Base-by-base conservation (phyloP, 1,140 invertebrate species). In the Drosophila sp. region DNA sequence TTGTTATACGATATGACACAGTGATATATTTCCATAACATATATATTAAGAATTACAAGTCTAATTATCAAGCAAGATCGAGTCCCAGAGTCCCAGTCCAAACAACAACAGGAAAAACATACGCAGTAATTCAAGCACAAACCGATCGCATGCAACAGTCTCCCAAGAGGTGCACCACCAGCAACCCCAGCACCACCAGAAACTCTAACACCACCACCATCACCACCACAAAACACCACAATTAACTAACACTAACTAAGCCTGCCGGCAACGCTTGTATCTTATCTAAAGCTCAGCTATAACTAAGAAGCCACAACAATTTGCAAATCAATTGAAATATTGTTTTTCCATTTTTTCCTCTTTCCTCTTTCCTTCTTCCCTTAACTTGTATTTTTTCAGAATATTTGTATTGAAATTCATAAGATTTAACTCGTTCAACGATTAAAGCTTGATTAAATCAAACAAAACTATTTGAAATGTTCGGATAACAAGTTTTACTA, bases 1-100 rank as follows among this genome's bases (percentile, higher is more conserved):
- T 77, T 73, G 70, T 53, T 53, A 53, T 80, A 89, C 84, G 84
- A 89, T 89, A 89, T 89, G 84, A 89, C 83, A 89, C 76, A 89
- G 84, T 89, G 83, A 89, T 89, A 89, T 89, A 89, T 53, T 83
- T 83, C 64, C 72, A 75, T 89, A 83, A 78, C 76, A 76, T 87
- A 89, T 84, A 58, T 72, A 64, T 76, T 62, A 40, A 72, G 57
- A 87, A 89, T 71, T 87, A 87, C 82, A 87, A 76, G 62, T 81
- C 76, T 84, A 82, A 72, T 64, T 63, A 74, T 77, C 61, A 76
- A 80, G 70, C 67, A 69, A 57, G 77, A 58, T 43, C 48, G 69
- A 72, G 43, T n/a, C 62, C 54, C 57, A 76, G 43, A 73, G 57
- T n/a, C 69, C 77, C 48, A 51, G 40, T 13, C 53, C 38, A 21